Evolutionary conservation across 2,888 invertebrate species (phyloP), one percentile per base, ranked within the genome.

Genomic region (Exephanes ischioxanthus): DNA sequence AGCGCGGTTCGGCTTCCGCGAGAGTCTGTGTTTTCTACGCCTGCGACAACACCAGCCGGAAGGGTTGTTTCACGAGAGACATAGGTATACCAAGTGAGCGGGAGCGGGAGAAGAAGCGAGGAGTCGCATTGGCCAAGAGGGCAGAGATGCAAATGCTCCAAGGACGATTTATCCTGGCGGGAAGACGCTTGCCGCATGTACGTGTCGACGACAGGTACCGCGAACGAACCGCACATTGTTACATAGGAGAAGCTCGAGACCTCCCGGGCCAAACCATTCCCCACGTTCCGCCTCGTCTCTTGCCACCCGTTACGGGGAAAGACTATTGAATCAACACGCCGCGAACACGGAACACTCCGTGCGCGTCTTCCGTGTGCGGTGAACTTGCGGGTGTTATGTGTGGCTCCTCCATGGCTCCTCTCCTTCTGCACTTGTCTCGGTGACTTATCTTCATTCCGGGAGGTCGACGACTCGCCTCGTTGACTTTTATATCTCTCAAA

Each of bases 131-230:
- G 68, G 72, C 78, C 80, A 55, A 80, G 77, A 84, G 83, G 83
- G 61, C 80, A 80, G 84, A 84, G 45, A 87, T 87, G 86, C 84
- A 85, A 87, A 87, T 87, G 84, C 86, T 80, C 83, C 67, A 80
- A 84, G 80, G 79, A 82, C 84, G 86, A 87, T 87, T 86, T 86
- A 87, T 86, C 87, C 84, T 80, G 79, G 70, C 76, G 85, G 66
- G 76, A 82, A 82, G 81, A 83, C 76, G 73, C 45, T 73, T 73
- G 68, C 76, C 72, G 80, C 87, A 84, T 87, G 87, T 87, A 87
- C 84, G 84, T 86, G 87, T 86, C 87, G 83, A 82, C 82, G 82
- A 84, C 87, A 87, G 85, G 78, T 81, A 68, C 77, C 61, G 73
- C 48, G 41, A 55, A 75, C 77, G 75, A 80, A 86, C 83, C 79